phyloP scores from a whole-genome alignment of 2,797 vertebrate species.

The Microctenopoma lineatum region DNA sequence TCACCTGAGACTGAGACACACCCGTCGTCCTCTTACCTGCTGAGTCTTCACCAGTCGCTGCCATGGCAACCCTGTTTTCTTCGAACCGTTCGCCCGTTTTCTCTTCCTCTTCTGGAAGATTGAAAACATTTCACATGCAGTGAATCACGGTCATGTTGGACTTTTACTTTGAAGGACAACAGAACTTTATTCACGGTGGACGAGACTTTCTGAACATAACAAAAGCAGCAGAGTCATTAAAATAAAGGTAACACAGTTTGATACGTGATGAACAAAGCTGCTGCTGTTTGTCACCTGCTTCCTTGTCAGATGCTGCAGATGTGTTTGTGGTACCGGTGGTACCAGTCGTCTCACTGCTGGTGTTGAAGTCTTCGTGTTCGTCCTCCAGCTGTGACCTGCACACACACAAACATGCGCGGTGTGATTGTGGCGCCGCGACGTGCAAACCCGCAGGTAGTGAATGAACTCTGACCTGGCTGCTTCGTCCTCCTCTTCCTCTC shows the following conservation, averaged over 20 bases:
- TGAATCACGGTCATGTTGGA: too few species aligned
- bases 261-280: too few species aligned
- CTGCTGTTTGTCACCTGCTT: conserved; percentile 12
- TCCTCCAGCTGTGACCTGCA: conserved; percentile 11
- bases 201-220: too few species aligned
- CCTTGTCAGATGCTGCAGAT: neutral
- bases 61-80: neutral
- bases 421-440: too few species aligned
- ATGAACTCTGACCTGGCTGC: conserved; percentile 51
- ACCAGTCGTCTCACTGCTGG: neutral
- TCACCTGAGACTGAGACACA: neutral
- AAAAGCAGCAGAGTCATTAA: too few species aligned
- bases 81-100: neutral
- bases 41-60: neutral
- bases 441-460: neutral
- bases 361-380: neutral
- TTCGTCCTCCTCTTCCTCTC: conserved; percentile 53
- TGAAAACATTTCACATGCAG: neutral
- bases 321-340: neutral
- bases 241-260: too few species aligned
- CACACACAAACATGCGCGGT: neutral
- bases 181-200: too few species aligned
- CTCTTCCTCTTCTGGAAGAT: conserved; percentile 16
- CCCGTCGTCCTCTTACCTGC: conserved; percentile 19
- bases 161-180: too few species aligned